Evolutionary conservation across 2,888 invertebrate genomes (phyloP), one percentile per base, ranked within the genome.

Genomic region (Cheiracanthium punctorium): DNA sequence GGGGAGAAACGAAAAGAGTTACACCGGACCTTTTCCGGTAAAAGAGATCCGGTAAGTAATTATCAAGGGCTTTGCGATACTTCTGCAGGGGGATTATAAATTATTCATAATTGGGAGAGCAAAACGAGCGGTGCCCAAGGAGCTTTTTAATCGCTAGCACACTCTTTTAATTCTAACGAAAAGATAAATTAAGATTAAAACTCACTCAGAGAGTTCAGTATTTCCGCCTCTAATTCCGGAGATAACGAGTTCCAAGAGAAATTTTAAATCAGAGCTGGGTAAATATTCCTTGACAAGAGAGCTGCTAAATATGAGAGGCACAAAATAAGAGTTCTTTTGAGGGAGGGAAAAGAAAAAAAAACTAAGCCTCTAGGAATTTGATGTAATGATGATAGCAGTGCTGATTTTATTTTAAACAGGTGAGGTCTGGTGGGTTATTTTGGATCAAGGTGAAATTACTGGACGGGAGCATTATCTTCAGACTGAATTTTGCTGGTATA

Each of bases 101-200:
- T 81, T 81, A 81, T 74, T 67, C 65, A 73, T 81, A 81, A 81
- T 24, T 69, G 67, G 48, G 32, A 43, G 73, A 58, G 1, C 32
- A 67, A 67, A 20, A 64, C 20, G 43, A 8, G n/a, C n/a, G 10
- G 30, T 30, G 17, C 24, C 72, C 58, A 37, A 37, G 64, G 64
- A n/a, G 28, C 17, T 81, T 81, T 81, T 81, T 81, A 81, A 81
- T 81, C 73, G 80, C 67, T 20, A 32, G 43, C 67, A 37, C n/a
- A 37, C 52, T 69, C 73, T 82, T 82, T 82, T 82, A 82, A 82
- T 82, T 82, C 71, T 29, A 70, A 58, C 71, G 33, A 70, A 76
- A 71, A 82, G 70, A 75, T 82, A 82, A 82, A 82, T 76, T 75
- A 82, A 75, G 67, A 74, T 29, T 69, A 37, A 72, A 37, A 80